Percentiles rank a stretch among this genome's conserved stretches.
Conservation (phyloP, 1,140 invertebrate genomes). For the Danaus melanippus region DNA sequence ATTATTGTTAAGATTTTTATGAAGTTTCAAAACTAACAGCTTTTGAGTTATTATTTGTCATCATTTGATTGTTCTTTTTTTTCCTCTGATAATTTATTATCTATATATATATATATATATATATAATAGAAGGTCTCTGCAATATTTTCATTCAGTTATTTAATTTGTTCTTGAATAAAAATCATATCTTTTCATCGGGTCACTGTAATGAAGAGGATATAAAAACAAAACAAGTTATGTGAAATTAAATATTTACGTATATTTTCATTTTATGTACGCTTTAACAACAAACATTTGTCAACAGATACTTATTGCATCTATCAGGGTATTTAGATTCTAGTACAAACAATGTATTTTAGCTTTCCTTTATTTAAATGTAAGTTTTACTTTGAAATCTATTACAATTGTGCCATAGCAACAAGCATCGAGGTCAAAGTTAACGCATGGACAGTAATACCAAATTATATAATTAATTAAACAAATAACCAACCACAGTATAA, state of each 20-base stretch:
- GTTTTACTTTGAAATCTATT: conserved; percentile 23
- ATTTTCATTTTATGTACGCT: conserved; percentile 59
- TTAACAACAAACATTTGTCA: conserved; percentile 64
- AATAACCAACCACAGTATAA: too few relatives aligned
- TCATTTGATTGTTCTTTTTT: too few relatives aligned
- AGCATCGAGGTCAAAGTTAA: too few relatives aligned
- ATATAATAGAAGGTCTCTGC: too few relatives aligned
- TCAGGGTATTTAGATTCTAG: conserved; percentile 41
- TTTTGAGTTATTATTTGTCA: too few relatives aligned
- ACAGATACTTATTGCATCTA: conserved; percentile 52
- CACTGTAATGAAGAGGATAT: neutral
- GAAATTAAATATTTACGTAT: conserved; percentile 71
- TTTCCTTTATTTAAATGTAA: conserved; percentile 26
- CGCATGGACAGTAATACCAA: too few relatives aligned
- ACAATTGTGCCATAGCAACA: neutral
- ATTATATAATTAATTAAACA: too few relatives aligned
- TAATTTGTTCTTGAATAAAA: neutral
- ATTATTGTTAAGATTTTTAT: too few relatives aligned
- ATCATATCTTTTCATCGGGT: conserved; percentile 2
- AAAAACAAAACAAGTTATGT: conserved; percentile 32
- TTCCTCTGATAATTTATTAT: too few relatives aligned
- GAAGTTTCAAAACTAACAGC: too few relatives aligned
- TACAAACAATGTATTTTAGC: conserved; percentile 27
- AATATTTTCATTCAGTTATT: neutral
- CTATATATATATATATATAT: too few relatives aligned